Evolutionary conservation across 2,888 invertebrate species (phyloP).

Genomic region (Lasioglossum pauxillum): DNA sequence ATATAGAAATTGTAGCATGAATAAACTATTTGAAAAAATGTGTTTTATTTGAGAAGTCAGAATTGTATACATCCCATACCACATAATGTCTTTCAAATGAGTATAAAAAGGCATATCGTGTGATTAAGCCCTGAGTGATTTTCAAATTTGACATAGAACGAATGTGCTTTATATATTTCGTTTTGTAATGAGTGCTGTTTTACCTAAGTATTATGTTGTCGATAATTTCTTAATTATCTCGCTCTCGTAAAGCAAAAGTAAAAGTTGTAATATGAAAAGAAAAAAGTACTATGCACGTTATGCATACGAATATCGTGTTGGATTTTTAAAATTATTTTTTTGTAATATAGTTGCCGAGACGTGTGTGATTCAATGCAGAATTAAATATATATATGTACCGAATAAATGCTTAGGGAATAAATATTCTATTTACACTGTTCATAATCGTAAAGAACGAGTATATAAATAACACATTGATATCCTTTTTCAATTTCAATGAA

Average conservation of each 20-base stretch:
- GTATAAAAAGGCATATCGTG: constrained; percentile 58
- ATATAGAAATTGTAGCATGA: neutral
- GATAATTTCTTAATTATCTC: constrained; percentile 10
- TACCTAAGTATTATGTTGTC: neutral
- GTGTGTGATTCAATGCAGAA: constrained; percentile 25
- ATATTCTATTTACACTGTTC: constrained; percentile 44
- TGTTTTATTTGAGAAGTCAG: constrained; percentile 48
- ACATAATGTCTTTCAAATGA: constrained; percentile 26
- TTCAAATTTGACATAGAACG: constrained; percentile 38
- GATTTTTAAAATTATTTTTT: constrained; percentile 12
- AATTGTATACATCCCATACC: constrained; percentile 30
- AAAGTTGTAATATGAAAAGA: constrained; percentile 15
- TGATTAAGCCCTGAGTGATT: constrained; percentile 61
- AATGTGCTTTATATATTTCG: constrained; percentile 28
- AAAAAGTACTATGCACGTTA: constrained; percentile 9
- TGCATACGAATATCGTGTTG: constrained; percentile 9
- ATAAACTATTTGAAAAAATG: constrained; percentile 4
- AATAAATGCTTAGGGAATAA: constrained; percentile 41
- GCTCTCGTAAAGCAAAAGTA: constrained; percentile 16
- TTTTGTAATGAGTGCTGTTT: constrained; percentile 23
- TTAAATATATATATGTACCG: constrained; percentile 26
- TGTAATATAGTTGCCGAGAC: constrained; percentile 2
- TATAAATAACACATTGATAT: constrained; percentile 38
- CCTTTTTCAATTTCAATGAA: constrained; percentile 14
- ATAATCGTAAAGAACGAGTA: constrained; percentile 35